Base-by-base conservation (phyloP, 2,113 vertebrate species). In the Pachypanchax playfairii region DNA sequence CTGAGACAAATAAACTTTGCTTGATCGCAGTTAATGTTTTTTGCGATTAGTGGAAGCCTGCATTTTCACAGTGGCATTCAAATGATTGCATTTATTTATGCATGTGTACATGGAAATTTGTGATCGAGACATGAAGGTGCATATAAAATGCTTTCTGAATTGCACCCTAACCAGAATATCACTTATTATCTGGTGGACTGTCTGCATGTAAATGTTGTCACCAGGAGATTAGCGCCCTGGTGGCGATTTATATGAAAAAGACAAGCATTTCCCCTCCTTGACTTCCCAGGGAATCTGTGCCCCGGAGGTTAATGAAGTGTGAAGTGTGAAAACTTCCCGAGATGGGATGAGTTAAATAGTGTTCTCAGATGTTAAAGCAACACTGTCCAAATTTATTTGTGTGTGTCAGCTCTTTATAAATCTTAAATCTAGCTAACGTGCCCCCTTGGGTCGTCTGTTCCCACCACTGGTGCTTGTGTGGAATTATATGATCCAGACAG, bases 281-380 rank as follows among this genome's bases (percentile, higher is more conserved):
- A 88, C 93, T 94, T 94, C 91, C 93, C 89, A 88, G 93, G 94
- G 92, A 94, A 93, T 92, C 91, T 83, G 90, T 90, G 93, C 90
- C 93, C 92, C 41, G 79, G 83, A 90, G 89, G 89, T 95, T 98
- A 98, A 98, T 98, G 95, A 94, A 94, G 95, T 93, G 91, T 96
- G 95, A 95, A 96, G 95, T 96, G 95, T 96, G 94, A 95, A 96
- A 96, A 95, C 94, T 95, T 97, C 94, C 94, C 87, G 92, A 93
- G 92, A 87, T 71, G 82, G 85, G 91, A 90, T 90, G 89, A 91
- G 91, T 89, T 92, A 95, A 94, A 94, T 90, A 94, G 94, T 80
- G 89, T 94, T 94, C 93, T 93, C 94, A 95, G 93, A 96, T 94
- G 95, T 95, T 90, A 90, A 73, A 65, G 85, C 85, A 82, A 87